Percentiles rank a stretch among this genome's conserved stretches.
Conservation (phyloP, 37 sponge, comb jelly and placozoan genomes). For the Beroe forskalii region DNA sequence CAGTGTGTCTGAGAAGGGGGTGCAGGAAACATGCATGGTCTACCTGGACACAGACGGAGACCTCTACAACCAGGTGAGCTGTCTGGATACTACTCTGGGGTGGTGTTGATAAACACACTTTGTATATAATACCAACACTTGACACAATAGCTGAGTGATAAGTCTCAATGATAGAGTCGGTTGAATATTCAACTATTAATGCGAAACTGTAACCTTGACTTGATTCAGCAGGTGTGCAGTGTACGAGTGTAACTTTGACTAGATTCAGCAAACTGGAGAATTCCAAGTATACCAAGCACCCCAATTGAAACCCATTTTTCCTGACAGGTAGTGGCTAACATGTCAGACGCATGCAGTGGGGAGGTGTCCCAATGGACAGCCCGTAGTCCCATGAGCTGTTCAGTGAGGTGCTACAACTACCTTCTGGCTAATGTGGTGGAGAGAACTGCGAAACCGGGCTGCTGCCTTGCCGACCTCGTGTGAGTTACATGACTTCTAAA, state of each 20-base stretch:
- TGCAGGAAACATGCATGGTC: background rate
- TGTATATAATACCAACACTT: too few species aligned
- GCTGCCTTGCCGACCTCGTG: constrained; percentile 44
- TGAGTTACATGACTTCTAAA: too few species aligned
- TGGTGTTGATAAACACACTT: too few species aligned
- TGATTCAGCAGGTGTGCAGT: too few species aligned
- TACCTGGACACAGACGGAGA: background rate
- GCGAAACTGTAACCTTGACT: too few species aligned
- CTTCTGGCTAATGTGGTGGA: background rate
- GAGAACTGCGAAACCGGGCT: background rate
- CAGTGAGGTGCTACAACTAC: background rate
- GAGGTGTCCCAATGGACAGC: background rate
- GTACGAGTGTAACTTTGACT: too few species aligned
- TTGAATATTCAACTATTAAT: too few species aligned
- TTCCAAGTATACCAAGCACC: too few species aligned
- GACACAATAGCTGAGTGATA: too few species aligned
- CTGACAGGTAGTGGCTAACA: constrained; percentile 42
- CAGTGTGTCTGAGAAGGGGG: constrained; percentile 21
- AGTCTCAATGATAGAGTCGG: too few species aligned
- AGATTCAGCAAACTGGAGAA: too few species aligned
- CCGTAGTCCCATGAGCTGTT: background rate
- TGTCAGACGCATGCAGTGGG: background rate
- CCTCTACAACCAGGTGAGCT: background rate
- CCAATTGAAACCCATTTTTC: too few species aligned
- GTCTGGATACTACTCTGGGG: background rate